Percentiles rank a stretch among this genome's conserved stretches.
These are phyloP conservation scores for Entomyzon cyanotis DNA, from an alignment of 2,113 vertebrate species.

Conservation along the genomic window DNA sequence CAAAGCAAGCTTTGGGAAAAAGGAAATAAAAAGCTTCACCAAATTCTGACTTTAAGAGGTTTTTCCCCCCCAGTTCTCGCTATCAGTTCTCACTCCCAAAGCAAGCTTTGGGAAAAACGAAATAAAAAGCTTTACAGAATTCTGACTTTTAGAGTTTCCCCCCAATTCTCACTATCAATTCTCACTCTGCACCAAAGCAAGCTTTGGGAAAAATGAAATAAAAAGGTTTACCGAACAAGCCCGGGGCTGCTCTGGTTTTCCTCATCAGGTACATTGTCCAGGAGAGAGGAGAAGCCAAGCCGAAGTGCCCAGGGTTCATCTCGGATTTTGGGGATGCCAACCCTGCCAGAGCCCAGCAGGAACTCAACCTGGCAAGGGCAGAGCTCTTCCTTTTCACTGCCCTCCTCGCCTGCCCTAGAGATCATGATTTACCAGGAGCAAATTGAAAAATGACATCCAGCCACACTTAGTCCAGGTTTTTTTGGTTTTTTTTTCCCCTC, in stretches of 20 bases:
- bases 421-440: slow-evolving; percentile 59
- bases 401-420: slow-evolving; percentile 21
- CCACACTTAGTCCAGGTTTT: slow-evolving; percentile 72
- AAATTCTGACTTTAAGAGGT: background rate
- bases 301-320: slow-evolving; percentile 74
- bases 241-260: slow-evolving; percentile 66
- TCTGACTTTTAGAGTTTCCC: background rate
- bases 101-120: background rate
- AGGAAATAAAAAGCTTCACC: too few species aligned
- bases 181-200: too few species aligned
- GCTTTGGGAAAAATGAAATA: too few species aligned
- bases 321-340: background rate
- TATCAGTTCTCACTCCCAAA: background rate
- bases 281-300: slow-evolving; percentile 67
- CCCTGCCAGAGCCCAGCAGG: background rate
- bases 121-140: background rate
- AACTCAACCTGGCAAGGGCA: background rate
- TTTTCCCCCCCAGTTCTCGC: background rate
- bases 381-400: slow-evolving; percentile 20
- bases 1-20: too few species aligned
- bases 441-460: slow-evolving; percentile 70
- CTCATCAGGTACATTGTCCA: slow-evolving; percentile 83
- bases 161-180: too few species aligned
- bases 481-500: background rate
- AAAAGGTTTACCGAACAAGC: slow-evolving; percentile 68